Evolutionary conservation across 2,888 invertebrate species (phyloP).

Genomic region (Euplagia quadripunctaria): DNA sequence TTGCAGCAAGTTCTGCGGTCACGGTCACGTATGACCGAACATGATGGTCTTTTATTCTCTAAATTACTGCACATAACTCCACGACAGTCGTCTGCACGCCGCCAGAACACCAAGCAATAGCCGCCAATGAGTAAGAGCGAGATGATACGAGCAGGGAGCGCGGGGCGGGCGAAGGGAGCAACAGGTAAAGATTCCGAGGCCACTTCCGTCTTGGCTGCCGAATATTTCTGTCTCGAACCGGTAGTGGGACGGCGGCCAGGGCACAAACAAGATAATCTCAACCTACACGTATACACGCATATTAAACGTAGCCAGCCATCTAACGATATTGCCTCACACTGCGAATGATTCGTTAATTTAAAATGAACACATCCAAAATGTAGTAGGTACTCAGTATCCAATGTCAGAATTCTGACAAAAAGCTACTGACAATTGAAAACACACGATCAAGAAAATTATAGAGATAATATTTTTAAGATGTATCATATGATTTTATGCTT

Average conservation of each 20-base stretch:
- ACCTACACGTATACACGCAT: constrained; percentile 61
- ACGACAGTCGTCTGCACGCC: constrained; percentile 71
- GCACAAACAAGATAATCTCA: constrained; percentile 73
- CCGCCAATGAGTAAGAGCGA: constrained; percentile 68
- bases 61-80: constrained; percentile 81
- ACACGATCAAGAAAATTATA: neutral
- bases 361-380: neutral
- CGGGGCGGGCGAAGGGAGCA: constrained; percentile 85
- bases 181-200: constrained; percentile 88
- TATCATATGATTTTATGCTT: constrained; percentile 52
- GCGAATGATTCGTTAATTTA: neutral
- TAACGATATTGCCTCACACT: constrained; percentile 33
- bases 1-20: constrained; percentile 79
- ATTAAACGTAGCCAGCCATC: constrained; percentile 32
- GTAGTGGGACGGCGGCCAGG: constrained; percentile 86
- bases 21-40: constrained; percentile 81
- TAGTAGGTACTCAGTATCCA: neutral
- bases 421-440: constrained; percentile 25
- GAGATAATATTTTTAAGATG: constrained; percentile 17
- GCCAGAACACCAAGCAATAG: constrained; percentile 61
- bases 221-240: constrained; percentile 88
- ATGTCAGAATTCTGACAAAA: constrained; percentile 16
- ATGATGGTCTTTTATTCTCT: constrained; percentile 80
- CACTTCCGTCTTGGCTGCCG: constrained; percentile 88
- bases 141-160: constrained; percentile 71